A percentile compares a stretch with the other conserved stretches of the same genome.
These are phyloP conservation scores for Oscheius sp. DNA, from an alignment of 1,140 invertebrate genomes.

Conservation along the genomic window DNA sequence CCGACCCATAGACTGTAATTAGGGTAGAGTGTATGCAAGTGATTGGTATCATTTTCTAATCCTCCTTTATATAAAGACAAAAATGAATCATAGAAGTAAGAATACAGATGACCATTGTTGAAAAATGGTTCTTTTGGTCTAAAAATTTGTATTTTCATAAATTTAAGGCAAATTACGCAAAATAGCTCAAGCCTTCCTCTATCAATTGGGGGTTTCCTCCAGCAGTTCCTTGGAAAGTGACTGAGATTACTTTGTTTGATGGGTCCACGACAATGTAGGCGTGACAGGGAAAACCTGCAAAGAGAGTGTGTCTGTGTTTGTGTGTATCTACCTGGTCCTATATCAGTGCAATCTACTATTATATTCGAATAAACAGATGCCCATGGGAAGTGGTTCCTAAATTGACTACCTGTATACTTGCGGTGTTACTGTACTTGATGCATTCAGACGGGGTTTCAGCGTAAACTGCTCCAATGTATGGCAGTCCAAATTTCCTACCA, in stretches of 20 bases:
- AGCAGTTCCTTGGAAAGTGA: conserved; percentile 26
- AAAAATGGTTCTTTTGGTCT: conserved; percentile 23
- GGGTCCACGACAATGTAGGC: conserved; percentile 17
- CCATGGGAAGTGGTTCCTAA: not conserved
- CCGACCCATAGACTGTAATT: conserved; percentile 34
- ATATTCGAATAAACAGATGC: not conserved
- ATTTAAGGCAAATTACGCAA: conserved; percentile 1
- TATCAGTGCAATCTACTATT: not conserved
- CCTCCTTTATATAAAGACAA: conserved; percentile 30
- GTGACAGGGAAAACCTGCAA: conserved; percentile 14
- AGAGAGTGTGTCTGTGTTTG: not conserved
- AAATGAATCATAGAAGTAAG: conserved; percentile 44
- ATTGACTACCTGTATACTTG: not conserved
- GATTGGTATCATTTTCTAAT: conserved; percentile 14
- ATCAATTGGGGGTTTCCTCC: not conserved
- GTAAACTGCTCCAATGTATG: not conserved
- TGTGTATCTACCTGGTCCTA: not conserved
- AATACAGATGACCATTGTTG: conserved; percentile 25
- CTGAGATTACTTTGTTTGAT: conserved; percentile 1
- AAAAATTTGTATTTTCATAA: too few species aligned
- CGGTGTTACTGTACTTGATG: not conserved
- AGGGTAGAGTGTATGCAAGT: conserved; percentile 23
- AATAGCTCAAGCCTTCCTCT: conserved; percentile 14
- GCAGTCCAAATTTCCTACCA: not conserved
- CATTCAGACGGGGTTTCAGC: not conserved